These are phyloP conservation scores for Mesorhabditis belari DNA, from an alignment of 2,888 invertebrate species.

Conservation along the genomic window DNA sequence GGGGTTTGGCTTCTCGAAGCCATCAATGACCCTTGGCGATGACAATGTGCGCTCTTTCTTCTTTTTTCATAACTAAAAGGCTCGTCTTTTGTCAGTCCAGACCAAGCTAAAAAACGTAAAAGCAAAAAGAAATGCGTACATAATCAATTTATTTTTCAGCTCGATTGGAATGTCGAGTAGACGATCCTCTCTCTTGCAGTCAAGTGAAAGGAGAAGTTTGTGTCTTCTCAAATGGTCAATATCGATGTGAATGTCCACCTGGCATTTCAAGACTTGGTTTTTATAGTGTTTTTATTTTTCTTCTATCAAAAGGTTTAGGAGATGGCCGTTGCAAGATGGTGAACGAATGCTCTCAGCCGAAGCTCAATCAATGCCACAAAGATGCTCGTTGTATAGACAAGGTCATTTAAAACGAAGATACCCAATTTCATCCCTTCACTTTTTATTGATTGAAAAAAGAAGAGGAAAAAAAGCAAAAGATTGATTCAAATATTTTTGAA, in stretches of 20 bases:
- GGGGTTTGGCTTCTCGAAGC: too few species aligned
- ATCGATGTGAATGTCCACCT: constrained; percentile 39
- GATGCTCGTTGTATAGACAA: constrained; percentile 37
- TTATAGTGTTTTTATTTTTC: too few species aligned
- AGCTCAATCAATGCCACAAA: constrained; percentile 35
- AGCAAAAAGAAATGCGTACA: not conserved
- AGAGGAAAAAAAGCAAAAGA: too few species aligned
- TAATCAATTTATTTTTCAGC: constrained; percentile 10
- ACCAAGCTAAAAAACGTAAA: constrained; percentile 1
- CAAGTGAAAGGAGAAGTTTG: constrained; percentile 40
- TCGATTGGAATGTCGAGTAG: constrained; percentile 42
- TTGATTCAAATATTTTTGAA: too few species aligned
- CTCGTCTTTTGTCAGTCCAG: not conserved
- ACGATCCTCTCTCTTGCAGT: constrained; percentile 46
- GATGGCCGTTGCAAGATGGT: constrained; percentile 39
- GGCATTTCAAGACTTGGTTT: constrained; percentile 23
- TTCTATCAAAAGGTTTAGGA: constrained; percentile 6
- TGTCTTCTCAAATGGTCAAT: constrained; percentile 41
- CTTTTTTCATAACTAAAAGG: too few species aligned
- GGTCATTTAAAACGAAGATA: constrained; percentile 5
- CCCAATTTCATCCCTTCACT: too few species aligned
- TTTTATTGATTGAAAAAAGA: too few species aligned
- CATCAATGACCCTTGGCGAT: too few species aligned
- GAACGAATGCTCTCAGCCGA: constrained; percentile 36
- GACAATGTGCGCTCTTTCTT: too few species aligned